Percentiles rank a stretch among this genome's conserved stretches.
Conservation (phyloP, 2,113 vertebrate species). For the Anolis sagrei region DNA sequence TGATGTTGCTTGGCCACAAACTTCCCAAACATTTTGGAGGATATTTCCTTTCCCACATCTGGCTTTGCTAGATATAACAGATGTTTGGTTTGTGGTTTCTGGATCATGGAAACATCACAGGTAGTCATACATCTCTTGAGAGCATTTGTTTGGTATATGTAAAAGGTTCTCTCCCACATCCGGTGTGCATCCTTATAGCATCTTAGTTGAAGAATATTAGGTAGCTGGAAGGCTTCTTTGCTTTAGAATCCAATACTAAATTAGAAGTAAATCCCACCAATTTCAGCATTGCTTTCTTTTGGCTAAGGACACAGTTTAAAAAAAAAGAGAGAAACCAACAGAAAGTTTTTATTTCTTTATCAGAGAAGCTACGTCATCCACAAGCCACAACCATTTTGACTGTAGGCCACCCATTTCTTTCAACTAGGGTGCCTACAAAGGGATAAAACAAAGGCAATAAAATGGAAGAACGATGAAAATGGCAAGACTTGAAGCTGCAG, state of each 20-base stretch:
- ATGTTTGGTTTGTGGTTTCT: background rate
- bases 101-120: background rate
- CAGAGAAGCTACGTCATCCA: background rate
- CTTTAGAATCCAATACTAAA: background rate
- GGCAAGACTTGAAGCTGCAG: background rate
- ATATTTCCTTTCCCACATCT: background rate
- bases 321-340: slow-evolving; percentile 27
- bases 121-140: accelerated
- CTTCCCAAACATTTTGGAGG: no score
- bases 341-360: background rate
- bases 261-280: background rate
- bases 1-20: no score
- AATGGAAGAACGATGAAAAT: slow-evolving; percentile 1
- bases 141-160: background rate
- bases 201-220: no score
- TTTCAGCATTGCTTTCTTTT: background rate
- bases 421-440: background rate
- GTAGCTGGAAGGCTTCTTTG: no score
- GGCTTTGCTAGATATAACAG: background rate
- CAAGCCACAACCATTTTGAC: slow-evolving; percentile 2
- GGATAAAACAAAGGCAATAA: slow-evolving; percentile 16
- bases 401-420: slow-evolving; percentile 10
- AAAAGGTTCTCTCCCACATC: no score
- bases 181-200: no score
- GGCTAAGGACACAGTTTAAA: background rate